Conservation (phyloP, 2,797 vertebrate species). For the Hyperoplus immaculatus region DNA sequence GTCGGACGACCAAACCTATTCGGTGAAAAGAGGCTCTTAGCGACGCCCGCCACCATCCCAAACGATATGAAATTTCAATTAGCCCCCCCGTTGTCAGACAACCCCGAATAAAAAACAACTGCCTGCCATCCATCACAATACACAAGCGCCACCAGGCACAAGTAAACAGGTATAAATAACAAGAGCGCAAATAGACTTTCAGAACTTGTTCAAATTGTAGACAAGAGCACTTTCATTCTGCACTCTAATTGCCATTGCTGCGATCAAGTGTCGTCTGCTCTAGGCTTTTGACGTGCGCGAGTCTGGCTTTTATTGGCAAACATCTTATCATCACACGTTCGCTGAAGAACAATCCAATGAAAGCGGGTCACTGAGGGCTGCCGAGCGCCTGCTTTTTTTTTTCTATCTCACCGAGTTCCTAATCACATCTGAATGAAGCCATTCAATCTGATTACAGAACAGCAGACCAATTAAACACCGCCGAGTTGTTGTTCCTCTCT, state of each 20-base stretch:
- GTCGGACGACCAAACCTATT: slow-evolving; percentile 19
- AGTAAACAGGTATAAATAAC: slow-evolving; percentile 42
- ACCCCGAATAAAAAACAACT: slow-evolving; percentile 28
- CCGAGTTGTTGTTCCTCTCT: slow-evolving; percentile 75
- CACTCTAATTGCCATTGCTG: slow-evolving; percentile 1
- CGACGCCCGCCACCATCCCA: neutral
- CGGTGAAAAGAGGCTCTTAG: neutral
- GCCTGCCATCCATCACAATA: slow-evolving; percentile 36
- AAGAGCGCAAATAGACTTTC: slow-evolving; percentile 31
- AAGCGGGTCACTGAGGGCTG: slow-evolving; percentile 60
- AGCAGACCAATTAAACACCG: slow-evolving; percentile 72
- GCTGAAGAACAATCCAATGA: slow-evolving; percentile 71
- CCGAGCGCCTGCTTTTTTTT: slow-evolving; percentile 23
- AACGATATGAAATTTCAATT: slow-evolving; percentile 52
- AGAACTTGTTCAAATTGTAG: slow-evolving; percentile 5
- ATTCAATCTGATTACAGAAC: slow-evolving; percentile 75
- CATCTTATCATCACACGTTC: slow-evolving; percentile 54
- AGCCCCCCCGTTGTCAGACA: slow-evolving; percentile 13
- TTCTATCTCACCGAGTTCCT: slow-evolving; percentile 49
- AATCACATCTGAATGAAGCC: slow-evolving; percentile 76
- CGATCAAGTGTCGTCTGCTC: slow-evolving; percentile 19
- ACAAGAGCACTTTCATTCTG: slow-evolving; percentile 27
- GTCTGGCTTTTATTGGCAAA: slow-evolving; percentile 31
- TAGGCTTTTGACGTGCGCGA: neutral
- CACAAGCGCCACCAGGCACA: slow-evolving; percentile 13